A percentile compares a stretch with the other conserved stretches of the same genome.
These are phyloP conservation scores for Apoda limacodes DNA, from an alignment of 2,888 invertebrate species.

Conservation along the genomic window DNA sequence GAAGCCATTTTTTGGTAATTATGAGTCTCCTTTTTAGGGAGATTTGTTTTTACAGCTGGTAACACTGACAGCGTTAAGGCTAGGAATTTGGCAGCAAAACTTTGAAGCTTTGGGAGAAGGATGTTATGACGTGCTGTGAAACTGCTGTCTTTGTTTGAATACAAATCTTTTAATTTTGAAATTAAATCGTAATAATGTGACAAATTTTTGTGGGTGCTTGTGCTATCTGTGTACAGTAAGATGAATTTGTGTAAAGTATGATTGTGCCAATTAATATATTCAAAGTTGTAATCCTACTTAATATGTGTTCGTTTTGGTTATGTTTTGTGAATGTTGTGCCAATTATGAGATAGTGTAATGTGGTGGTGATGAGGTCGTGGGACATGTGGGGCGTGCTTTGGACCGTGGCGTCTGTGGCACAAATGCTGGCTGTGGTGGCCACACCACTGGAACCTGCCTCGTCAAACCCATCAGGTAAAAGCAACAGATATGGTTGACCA, in stretches of 20 bases:
- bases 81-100: too few relatives aligned
- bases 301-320: constrained; percentile 62
- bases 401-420: constrained; percentile 50
- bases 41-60: too few relatives aligned
- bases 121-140: constrained; percentile 68
- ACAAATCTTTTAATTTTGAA: constrained; percentile 42
- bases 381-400: constrained; percentile 65
- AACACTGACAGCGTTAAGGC: too few relatives aligned
- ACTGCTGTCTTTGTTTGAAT: constrained; percentile 63
- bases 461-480: constrained; percentile 56
- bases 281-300: too few relatives aligned
- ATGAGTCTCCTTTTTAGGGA: too few relatives aligned
- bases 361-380: constrained; percentile 68
- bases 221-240: constrained; percentile 38
- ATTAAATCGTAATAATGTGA: constrained; percentile 48
- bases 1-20: too few relatives aligned
- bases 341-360: constrained; percentile 70
- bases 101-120: constrained; percentile 28
- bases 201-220: too few relatives aligned
- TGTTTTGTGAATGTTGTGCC: constrained; percentile 67
- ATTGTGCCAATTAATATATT: constrained; percentile 65
- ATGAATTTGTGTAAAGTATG: constrained; percentile 62
- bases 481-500: too few relatives aligned
- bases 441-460: constrained; percentile 56
- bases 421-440: constrained; percentile 45